Conservation (phyloP, 92 coral and sea anemone species). For the Palythoa caribaeorum region DNA sequence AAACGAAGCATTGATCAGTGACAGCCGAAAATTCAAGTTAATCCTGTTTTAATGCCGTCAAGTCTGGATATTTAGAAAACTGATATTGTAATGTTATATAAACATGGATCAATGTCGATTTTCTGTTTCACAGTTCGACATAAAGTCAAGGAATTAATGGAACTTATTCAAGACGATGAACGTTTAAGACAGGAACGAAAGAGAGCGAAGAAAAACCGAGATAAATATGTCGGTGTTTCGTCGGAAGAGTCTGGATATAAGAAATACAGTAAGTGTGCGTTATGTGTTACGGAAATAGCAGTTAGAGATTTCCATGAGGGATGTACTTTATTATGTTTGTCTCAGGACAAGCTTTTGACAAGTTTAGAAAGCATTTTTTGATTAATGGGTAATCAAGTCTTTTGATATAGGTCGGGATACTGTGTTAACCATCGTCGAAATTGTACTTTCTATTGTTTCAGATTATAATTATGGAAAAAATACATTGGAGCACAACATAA, state of each 20-base stretch:
- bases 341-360: background rate
- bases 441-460: too few species aligned
- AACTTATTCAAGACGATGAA: conserved; percentile 93
- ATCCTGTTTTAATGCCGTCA: background rate
- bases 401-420: background rate
- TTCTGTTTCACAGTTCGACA: conserved; percentile 82
- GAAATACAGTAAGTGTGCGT: conserved; percentile 79
- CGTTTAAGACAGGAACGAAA: conserved; percentile 90
- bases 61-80: background rate
- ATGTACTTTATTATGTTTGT: background rate
- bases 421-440: too few species aligned
- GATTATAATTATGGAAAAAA: too few species aligned
- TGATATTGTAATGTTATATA: background rate
- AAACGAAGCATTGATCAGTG: conserved; percentile 13
- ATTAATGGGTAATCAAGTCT: background rate
- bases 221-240: conserved; percentile 94
- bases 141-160: conserved; percentile 94
- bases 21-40: background rate
- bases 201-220: conserved; percentile 93
- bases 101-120: background rate
- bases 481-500: too few species aligned
- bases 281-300: background rate
- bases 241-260: conserved; percentile 73
- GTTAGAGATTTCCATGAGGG: background rate
- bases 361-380: background rate